These are phyloP conservation scores for Crematogaster levior DNA, from an alignment of 2,888 invertebrate genomes.

Conservation along the genomic window DNA sequence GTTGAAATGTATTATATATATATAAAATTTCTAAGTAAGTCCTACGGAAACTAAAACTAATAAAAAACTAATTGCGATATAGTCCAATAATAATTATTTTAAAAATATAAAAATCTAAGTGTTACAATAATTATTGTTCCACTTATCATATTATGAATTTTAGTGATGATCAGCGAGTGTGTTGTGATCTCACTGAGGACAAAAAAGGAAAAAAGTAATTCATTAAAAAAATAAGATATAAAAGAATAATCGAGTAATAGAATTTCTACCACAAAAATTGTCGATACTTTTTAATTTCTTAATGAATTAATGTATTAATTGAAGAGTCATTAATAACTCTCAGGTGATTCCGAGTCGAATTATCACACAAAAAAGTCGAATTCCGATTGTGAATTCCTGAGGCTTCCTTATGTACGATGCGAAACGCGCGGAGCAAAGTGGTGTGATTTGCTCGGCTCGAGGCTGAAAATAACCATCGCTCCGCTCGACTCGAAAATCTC, in stretches of 20 bases:
- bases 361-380: no score
- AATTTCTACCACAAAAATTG: not conserved
- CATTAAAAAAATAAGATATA: not conserved
- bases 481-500: constrained; percentile 71
- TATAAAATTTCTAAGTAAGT: no score
- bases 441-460: constrained; percentile 69
- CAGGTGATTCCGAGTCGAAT: not conserved
- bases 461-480: constrained; percentile 72
- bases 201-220: not conserved
- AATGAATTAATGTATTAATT: no score
- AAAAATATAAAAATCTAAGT: not conserved
- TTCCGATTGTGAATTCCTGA: not conserved
- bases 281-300: not conserved
- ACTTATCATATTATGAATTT: not conserved
- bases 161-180: no score
- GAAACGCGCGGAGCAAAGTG: constrained; percentile 47
- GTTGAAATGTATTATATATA: no score
- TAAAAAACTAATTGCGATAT: not conserved
- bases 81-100: not conserved
- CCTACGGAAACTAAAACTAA: no score
- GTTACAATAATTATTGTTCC: not conserved
- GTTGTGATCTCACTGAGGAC: no score
- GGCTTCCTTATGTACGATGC: constrained; percentile 5
- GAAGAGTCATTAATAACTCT: no score
- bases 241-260: not conserved